Base-by-base conservation (phyloP, 2,888 invertebrate species). In the Drosophila anceps region DNA sequence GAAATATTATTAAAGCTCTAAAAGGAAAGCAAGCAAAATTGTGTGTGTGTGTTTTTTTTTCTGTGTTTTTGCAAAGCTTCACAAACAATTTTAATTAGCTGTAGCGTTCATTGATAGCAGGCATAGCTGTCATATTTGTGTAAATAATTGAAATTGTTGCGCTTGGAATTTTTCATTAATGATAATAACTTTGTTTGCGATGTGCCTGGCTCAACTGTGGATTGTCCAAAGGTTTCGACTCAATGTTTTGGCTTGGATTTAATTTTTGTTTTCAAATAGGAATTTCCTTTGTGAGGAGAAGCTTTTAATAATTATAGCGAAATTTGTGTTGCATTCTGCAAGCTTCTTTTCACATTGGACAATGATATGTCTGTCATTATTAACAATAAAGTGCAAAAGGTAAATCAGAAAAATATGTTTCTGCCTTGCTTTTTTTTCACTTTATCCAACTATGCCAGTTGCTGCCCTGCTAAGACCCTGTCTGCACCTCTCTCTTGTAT, bases 71-170 rank as follows among this genome's bases (percentile, higher is more conserved):
- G 18, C n/a, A 35, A 15, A n/a, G 20, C 31, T 53, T 10, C n/a
- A 20, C 58, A 18, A 13, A 39, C 18, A n/a, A 24, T 57, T 31
- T 33, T 39, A 35, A 39, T 64, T 55, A 18, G n/a, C 33, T 29
- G 20, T 31, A 8, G 15, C 37, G n/a, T 39, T 31, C 18, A 41
- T 24, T 48, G 37, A 58, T 24, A 63, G 20, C 10, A 20, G 44
- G 27, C 58, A 29, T 58, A 53, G 15, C 24, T 46, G 12, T 31
- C 31, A 48, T 62, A 33, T 62, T 31, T 61, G 20, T 65, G 43
- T 20, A 24, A 51, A 51, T 35, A 20, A 29, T 62, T 9, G 7
- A 37, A 37, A 50, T 46, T 13, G 12, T 20, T 54, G 54, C 18
- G 12, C 4, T 12, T 48, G 18, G 27, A 64, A 64, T 41, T 48